phyloP scores from a whole-genome alignment of 2,797 vertebrate species.

The Gymnothorax javanicus region DNA sequence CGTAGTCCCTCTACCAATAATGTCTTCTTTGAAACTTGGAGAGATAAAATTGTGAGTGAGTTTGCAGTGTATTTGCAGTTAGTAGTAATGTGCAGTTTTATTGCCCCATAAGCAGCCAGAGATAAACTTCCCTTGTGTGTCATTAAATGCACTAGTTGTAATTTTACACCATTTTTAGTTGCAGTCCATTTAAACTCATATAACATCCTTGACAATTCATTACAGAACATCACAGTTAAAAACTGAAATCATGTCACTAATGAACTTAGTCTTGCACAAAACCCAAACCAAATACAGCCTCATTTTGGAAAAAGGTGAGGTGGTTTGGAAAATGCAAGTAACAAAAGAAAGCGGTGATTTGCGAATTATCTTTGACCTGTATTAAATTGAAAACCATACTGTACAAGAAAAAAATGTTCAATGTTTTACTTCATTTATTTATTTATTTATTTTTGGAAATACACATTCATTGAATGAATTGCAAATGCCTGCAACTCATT shows the following conservation, averaged over 20 bases:
- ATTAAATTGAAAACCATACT: no score
- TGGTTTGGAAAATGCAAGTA: no score
- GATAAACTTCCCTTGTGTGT: background rate
- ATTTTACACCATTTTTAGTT: background rate
- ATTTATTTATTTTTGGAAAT: no score
- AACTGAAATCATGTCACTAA: background rate
- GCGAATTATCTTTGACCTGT: no score
- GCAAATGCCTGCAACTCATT: no score
- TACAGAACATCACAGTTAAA: background rate
- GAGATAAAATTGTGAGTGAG: background rate
- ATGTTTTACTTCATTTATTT: no score
- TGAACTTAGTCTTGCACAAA: conserved; percentile 19
- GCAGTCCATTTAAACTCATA: background rate
- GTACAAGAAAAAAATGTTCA: no score
- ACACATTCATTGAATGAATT: no score
- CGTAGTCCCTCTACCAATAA: background rate
- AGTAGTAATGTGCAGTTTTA: background rate
- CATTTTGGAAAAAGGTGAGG: no score
- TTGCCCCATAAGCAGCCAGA: background rate
- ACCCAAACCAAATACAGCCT: conserved; percentile 45
- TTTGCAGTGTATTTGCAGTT: background rate
- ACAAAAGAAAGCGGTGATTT: no score
- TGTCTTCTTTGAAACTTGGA: background rate
- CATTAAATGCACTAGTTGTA: background rate
- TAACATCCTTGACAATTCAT: background rate